Evolutionary conservation across 2,888 invertebrate genomes (phyloP), one percentile per base, ranked within the genome.

Genomic region (Agriopis leucophaearia): DNA sequence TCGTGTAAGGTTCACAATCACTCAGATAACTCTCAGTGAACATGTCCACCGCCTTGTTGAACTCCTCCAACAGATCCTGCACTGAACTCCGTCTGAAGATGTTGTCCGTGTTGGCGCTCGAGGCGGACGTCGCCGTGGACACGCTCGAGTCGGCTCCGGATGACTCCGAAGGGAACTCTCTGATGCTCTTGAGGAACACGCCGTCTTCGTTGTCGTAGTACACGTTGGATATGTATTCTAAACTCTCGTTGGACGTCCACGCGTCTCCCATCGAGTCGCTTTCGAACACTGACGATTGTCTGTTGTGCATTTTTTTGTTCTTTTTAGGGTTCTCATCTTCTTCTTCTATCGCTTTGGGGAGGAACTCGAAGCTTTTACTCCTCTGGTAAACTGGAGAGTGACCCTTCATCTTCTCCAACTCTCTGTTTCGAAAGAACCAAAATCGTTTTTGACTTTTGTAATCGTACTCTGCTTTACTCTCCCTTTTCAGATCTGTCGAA

Each of bases 341-440:
- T 64, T 91, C 90, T 57, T 86, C 84, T 48, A 86, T 75, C 0
- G 92, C 89, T 82, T 84, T 83, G 0, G 94, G 94, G 0, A 94
- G 78, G 64, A 92, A 94, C 72, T 94, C 94, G 56, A 93, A 94
- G 75, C 94, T 94, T 66, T 94, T 94, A 71, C 94, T 94, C 44
- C 94, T 81, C 71, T 82, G 85, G 68, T 92, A 93, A 15, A 85
- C 78, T 1, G 91, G 88, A 16, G 80, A 80, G 12, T 80, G 77
- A 10, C 78, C 79, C 10, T 82, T 84, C 8, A 81, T 85, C 63
- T 88, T 88, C 16, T 83, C 79, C 9, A 85, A 45, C 10, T 92
- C 93, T 71, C 86, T 91, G 57, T 89, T 88, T 68, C 88, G 80
- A 59, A 91, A 92, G 66, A 92, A 87, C 94, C 94, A 93, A 66